Conservation (phyloP, 2,113 vertebrate species). For the Callipepla squamata region DNA sequence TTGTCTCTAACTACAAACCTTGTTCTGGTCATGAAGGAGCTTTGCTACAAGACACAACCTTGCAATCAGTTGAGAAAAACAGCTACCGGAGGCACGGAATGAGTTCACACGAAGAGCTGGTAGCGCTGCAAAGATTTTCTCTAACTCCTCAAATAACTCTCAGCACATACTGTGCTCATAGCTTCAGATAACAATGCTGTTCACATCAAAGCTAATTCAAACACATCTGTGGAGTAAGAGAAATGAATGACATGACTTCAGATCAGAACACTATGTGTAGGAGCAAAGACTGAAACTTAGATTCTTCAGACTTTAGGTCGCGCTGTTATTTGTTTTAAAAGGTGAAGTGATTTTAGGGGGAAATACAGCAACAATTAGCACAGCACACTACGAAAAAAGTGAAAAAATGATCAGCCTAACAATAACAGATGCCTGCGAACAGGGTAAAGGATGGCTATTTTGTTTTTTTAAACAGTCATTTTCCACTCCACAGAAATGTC, state of each 20-base stretch:
- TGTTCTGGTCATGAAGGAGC: not conserved
- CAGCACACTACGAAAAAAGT: rapidly evolving
- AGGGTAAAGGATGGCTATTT: not conserved
- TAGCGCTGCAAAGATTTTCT: not conserved
- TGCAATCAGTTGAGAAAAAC: not conserved
- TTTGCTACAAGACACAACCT: not conserved
- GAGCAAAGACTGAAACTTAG: not conserved
- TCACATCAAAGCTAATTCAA: not conserved
- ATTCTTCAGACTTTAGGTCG: not conserved
- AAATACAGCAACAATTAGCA: not conserved
- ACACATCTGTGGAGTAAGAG: rapidly evolving
- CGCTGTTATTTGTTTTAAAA: not conserved
- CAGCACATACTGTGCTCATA: rapidly evolving
- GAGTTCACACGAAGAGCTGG: not conserved
- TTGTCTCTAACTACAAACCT: not conserved
- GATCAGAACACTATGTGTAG: not conserved
- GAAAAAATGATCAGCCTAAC: not conserved
- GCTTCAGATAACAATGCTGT: rapidly evolving
- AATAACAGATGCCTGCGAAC: rapidly evolving
- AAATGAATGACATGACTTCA: not conserved
- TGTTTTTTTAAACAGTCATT: not conserved
- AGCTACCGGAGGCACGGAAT: not conserved
- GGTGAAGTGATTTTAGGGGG: not conserved
- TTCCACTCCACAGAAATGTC: not conserved
- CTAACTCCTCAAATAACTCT: not conserved